Conservation (phyloP, 2,888 invertebrate species). For the Leptura quadrifasciata region DNA sequence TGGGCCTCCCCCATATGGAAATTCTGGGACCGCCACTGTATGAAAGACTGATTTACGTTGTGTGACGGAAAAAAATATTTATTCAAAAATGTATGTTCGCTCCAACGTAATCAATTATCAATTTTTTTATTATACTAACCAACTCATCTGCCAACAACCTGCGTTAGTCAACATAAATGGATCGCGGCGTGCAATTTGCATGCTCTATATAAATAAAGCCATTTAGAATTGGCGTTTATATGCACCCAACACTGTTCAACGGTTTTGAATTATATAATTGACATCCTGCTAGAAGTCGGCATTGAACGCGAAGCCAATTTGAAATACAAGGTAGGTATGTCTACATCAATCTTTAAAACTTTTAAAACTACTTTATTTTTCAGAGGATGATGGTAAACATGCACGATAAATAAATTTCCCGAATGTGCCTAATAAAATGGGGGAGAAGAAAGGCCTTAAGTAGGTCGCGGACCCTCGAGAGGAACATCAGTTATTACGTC, state of each 20-base stretch:
- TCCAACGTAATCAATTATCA: neutral
- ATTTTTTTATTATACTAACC: neutral
- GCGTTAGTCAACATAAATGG: constrained; percentile 22
- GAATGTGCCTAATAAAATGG: constrained; percentile 18
- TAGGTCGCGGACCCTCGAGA: constrained; percentile 28
- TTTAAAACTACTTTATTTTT: constrained; percentile 12
- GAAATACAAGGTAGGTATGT: neutral
- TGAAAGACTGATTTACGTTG: no score
- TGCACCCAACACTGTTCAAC: constrained; percentile 10
- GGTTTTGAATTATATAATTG: constrained; percentile 22
- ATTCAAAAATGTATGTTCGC: no score
- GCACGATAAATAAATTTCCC: constrained; percentile 33
- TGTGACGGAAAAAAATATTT: no score
- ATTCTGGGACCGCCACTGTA: no score
- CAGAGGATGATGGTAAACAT: constrained; percentile 14
- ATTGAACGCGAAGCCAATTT: constrained; percentile 1
- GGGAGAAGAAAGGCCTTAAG: constrained; percentile 20
- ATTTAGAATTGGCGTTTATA: constrained; percentile 28
- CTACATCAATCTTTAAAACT: constrained; percentile 11
- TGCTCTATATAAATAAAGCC: constrained; percentile 4
- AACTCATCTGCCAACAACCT: neutral
- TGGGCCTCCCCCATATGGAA: no score
- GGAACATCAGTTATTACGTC: constrained; percentile 35
- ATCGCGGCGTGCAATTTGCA: constrained; percentile 10
- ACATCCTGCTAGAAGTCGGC: neutral